Evolutionary conservation across 2,888 invertebrate genomes (phyloP).

Genomic region (Tolmerus cingulatus): DNA sequence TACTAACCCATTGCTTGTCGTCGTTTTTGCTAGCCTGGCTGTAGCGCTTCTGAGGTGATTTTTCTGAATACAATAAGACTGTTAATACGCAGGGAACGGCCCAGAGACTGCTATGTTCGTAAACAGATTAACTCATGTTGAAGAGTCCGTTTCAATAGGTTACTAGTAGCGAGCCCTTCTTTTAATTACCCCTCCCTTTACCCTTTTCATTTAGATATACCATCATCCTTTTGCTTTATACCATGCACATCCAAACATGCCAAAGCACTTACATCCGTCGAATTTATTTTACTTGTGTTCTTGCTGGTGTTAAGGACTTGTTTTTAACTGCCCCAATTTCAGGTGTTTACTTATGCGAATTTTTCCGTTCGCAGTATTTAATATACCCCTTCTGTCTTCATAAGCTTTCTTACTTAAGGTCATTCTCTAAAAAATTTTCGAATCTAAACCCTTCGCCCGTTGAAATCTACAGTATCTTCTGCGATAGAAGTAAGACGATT

Average conservation of each 20-base stretch:
- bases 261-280: background rate
- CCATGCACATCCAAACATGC: background rate
- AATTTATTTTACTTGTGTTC: background rate
- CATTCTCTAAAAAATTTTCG: too few relatives aligned
- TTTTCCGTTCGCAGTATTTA: background rate
- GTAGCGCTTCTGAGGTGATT: background rate
- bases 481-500: too few relatives aligned
- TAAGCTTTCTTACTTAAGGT: background rate
- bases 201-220: background rate
- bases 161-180: background rate
- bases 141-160: slow-evolving; percentile 5
- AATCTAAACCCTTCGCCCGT: too few relatives aligned
- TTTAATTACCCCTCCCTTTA: background rate
- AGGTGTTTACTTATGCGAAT: slow-evolving; percentile 28
- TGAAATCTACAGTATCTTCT: too few relatives aligned
- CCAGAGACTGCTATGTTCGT: background rate
- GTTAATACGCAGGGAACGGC: background rate
- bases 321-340: slow-evolving; percentile 8
- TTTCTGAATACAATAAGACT: background rate
- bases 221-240: background rate
- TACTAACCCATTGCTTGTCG: background rate
- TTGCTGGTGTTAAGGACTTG: background rate
- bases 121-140: background rate
- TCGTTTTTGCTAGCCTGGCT: background rate
- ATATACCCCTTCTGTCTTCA: background rate